A percentile compares a stretch with the other conserved stretches of the same genome.
Conservation (phyloP, 2,797 vertebrate species). For the Phrynocephalus forsythii region DNA sequence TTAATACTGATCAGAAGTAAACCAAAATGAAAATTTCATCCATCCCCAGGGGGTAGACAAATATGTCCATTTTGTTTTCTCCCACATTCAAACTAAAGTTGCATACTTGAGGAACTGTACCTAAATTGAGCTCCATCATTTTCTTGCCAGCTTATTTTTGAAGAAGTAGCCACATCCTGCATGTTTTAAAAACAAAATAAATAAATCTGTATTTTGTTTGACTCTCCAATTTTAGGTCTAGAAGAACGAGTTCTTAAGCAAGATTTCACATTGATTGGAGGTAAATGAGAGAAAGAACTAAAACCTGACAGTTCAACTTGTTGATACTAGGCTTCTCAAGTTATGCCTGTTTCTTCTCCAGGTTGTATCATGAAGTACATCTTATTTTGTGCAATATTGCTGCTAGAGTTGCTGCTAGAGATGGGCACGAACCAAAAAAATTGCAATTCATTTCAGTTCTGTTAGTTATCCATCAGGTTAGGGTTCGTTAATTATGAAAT, state of each 20-base stretch:
- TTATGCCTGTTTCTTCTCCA: background rate
- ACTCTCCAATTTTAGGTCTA: background rate
- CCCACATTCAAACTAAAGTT: no score
- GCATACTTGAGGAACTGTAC: no score
- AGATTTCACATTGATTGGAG: background rate
- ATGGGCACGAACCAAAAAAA: no score
- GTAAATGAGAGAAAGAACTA: no score
- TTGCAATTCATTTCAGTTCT: no score
- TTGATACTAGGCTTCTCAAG: background rate
- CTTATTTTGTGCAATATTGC: background rate
- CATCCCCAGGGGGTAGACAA: background rate
- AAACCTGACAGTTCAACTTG: no score
- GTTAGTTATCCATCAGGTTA: no score
- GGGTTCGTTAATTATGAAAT: no score
- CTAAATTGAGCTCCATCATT: no score
- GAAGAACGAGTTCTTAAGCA: background rate
- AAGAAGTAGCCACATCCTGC: background rate
- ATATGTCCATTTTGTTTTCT: no score
- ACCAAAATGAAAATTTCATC: background rate
- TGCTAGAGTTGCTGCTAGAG: background rate
- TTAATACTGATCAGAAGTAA: background rate
- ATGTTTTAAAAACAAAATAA: background rate
- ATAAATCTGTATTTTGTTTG: background rate
- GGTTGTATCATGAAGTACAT: background rate
- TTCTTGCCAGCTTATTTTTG: no score